Percentiles rank a stretch among this genome's conserved stretches.
Conservation (phyloP, 2,888 invertebrate species). For the Osedax fenrisi region DNA sequence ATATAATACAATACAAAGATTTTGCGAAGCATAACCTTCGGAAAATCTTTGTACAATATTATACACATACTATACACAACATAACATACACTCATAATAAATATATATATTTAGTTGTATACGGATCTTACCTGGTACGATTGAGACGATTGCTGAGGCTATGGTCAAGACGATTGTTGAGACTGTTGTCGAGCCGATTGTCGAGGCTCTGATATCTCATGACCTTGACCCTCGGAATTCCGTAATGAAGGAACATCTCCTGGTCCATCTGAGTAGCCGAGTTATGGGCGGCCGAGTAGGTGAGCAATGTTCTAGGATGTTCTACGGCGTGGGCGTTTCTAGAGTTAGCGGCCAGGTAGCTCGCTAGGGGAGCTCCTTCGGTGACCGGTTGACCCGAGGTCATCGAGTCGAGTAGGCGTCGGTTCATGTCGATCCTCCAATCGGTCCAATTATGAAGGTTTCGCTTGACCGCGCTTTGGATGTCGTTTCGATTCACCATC, state of each 20-base stretch:
- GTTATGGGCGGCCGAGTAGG: slow-evolving; percentile 4
- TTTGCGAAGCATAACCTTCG: too few relatives aligned
- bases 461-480: slow-evolving; percentile 12
- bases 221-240: slow-evolving; percentile 8
- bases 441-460: slow-evolving; percentile 13
- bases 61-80: too few relatives aligned
- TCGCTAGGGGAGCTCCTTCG: background rate
- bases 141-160: too few relatives aligned
- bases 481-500: background rate
- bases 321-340: background rate
- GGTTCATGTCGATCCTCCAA: background rate
- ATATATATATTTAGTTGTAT: too few relatives aligned
- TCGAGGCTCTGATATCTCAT: background rate
- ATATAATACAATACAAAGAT: too few relatives aligned
- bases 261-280: background rate
- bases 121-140: too few relatives aligned
- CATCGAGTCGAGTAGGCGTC: background rate
- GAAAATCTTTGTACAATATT: too few relatives aligned
- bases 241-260: slow-evolving; percentile 7
- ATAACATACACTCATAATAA: too few relatives aligned
- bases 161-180: too few relatives aligned
- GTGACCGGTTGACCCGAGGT: background rate
- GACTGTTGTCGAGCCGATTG: too few relatives aligned
- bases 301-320: background rate
- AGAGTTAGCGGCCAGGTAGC: background rate